Evolutionary conservation across 2,888 invertebrate species (phyloP).

Genomic region (Diabrotica balteata): DNA sequence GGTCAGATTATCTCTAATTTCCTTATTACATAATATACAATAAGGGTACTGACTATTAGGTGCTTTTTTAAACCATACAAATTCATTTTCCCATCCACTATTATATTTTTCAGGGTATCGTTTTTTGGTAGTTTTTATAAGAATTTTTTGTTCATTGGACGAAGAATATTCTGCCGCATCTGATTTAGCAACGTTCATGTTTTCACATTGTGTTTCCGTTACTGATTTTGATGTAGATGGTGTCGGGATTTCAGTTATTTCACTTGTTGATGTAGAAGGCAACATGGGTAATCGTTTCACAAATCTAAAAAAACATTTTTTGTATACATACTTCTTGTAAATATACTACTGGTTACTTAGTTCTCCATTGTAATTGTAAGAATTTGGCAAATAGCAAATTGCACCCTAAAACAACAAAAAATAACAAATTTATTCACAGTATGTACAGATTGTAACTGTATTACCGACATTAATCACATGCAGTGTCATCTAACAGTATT

Average conservation of each 20-base stretch:
- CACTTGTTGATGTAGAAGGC: not conserved
- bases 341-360: not conserved
- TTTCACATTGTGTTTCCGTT: not conserved
- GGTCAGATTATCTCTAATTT: conserved; percentile 6
- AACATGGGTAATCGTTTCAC: conserved; percentile 1
- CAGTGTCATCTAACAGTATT: too few relatives aligned
- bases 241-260: not conserved
- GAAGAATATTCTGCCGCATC: not conserved
- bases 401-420: too few relatives aligned
- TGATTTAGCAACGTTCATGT: not conserved
- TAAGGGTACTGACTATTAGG: conserved; percentile 7
- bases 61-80: conserved; percentile 10
- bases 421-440: too few relatives aligned
- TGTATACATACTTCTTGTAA: not conserved
- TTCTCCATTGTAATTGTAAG: not conserved
- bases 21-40: conserved; percentile 17
- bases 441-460: too few relatives aligned
- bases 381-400: too few relatives aligned
- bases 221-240: not conserved
- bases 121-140: not conserved
- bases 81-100: conserved; percentile 12
- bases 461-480: too few relatives aligned
- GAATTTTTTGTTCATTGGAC: not conserved
- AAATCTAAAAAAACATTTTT: conserved; percentile 1
- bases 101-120: not conserved